Percentiles rank a stretch among this genome's conserved stretches.
These are phyloP conservation scores for Pachyramphus minor DNA, from an alignment of 2,113 vertebrate species.

Conservation along the genomic window DNA sequence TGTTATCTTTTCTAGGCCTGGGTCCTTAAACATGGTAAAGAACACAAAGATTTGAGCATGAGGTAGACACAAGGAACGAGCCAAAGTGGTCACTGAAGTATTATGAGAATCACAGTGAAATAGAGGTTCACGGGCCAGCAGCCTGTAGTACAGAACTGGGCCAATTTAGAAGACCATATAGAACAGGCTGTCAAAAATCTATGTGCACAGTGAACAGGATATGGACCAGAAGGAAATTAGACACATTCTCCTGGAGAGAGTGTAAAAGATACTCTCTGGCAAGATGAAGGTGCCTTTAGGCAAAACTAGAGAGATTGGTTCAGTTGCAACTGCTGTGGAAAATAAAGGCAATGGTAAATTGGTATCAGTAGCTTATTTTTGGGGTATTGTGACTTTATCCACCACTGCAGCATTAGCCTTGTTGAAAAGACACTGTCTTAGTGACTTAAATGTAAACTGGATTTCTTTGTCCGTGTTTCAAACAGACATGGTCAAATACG, in stretches of 20 bases:
- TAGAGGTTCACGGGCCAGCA: not conserved
- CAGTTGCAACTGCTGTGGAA: not conserved
- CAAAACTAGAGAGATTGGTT: not conserved
- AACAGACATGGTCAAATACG: not conserved
- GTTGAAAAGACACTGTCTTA: not conserved
- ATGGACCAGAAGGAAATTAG: not conserved
- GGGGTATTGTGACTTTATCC: not conserved
- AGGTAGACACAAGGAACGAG: not conserved
- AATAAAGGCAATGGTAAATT: not conserved
- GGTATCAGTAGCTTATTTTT: not conserved
- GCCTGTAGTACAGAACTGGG: not conserved
- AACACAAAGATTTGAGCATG: not conserved
- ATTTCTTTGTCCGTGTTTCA: not conserved
- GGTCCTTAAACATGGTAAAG: not conserved
- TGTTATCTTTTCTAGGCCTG: not conserved
- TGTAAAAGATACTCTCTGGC: not conserved
- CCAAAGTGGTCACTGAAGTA: not conserved
- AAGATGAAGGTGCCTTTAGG: not conserved
- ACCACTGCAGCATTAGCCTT: not conserved
- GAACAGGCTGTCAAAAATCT: not conserved
- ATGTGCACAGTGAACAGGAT: not conserved
- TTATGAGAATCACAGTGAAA: not conserved
- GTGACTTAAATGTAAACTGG: not conserved
- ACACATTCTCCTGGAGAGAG: not conserved
- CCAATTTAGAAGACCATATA: not conserved